phyloP scores from a whole-genome alignment of 2,113 vertebrate genomes.

The Sceloporus tristichus region DNA sequence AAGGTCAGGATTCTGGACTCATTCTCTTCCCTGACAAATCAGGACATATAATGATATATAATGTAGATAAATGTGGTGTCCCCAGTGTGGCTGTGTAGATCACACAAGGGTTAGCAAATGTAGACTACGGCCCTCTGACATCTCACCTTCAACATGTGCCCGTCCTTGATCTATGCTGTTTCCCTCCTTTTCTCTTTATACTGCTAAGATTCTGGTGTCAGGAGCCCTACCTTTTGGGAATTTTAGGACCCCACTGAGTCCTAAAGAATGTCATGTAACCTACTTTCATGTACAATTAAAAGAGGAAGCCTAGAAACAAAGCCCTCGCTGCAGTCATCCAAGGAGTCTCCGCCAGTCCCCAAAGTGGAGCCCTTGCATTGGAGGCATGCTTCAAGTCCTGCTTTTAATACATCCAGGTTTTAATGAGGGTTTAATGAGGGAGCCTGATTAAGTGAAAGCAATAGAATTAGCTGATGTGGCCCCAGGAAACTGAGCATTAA shows the following conservation, averaged over 20 bases:
- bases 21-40: background rate
- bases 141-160: no score
- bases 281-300: slow-evolving; percentile 29
- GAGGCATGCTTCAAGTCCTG: fast-evolving
- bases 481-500: background rate
- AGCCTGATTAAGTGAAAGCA: slow-evolving; percentile 30
- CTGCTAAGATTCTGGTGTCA: background rate
- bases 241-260: background rate
- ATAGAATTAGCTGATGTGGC: background rate
- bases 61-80: no score
- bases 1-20: background rate
- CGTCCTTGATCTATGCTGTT: background rate
- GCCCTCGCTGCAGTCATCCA: fast-evolving
- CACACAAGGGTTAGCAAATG: no score
- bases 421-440: background rate
- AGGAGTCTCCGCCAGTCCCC: slow-evolving; percentile 1
- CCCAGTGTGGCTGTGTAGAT: no score
- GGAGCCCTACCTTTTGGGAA: background rate
- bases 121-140: no score
- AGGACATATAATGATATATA: no score
- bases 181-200: background rate
- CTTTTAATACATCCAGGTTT: background rate
- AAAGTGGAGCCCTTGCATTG: slow-evolving; percentile 13
- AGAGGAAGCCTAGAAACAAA: slow-evolving; percentile 37
- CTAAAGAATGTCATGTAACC: background rate